Evolutionary conservation across 92 coral and sea anemone species (phyloP).

Genomic region (Diadumene lineata): DNA sequence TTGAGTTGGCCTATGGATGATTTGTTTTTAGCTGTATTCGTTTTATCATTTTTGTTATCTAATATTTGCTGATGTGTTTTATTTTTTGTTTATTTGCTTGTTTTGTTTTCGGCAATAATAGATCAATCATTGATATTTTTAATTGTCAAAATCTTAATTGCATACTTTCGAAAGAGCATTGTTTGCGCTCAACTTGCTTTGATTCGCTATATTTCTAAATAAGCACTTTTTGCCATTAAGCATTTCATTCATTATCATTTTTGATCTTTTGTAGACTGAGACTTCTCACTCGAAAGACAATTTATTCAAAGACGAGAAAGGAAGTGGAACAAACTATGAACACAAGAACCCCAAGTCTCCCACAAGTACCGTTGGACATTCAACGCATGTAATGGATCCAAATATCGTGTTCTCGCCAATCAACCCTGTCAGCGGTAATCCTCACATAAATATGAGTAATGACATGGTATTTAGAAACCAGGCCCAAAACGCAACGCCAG

Average conservation of each 20-base stretch:
- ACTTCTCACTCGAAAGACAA: background rate
- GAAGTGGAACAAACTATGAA: background rate
- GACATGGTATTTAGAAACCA: slow-evolving; percentile 24
- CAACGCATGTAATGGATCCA: slow-evolving; percentile 31
- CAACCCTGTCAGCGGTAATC: slow-evolving; percentile 62
- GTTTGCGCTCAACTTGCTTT: background rate
- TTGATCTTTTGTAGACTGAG: background rate
- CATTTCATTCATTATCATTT: background rate
- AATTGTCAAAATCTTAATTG: background rate
- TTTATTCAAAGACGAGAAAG: background rate
- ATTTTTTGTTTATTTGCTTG: too few species aligned
- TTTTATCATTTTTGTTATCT: too few species aligned
- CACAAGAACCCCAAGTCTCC: slow-evolving; percentile 49
- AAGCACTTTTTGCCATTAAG: too few species aligned
- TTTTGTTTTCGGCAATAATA: too few species aligned
- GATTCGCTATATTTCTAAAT: background rate
- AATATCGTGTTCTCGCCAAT: slow-evolving; percentile 71
- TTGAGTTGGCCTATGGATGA: too few species aligned
- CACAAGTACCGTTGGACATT: slow-evolving; percentile 20
- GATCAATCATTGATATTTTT: too few species aligned
- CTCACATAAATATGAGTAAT: slow-evolving; percentile 29
- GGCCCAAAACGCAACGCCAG: slow-evolving; percentile 29
- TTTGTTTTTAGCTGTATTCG: too few species aligned
- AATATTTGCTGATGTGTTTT: too few species aligned
- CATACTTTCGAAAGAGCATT: background rate